Evolutionary conservation across 2,888 invertebrate species (phyloP), one percentile per base, ranked within the genome.

Genomic region (Drosophila multiciliata): DNA sequence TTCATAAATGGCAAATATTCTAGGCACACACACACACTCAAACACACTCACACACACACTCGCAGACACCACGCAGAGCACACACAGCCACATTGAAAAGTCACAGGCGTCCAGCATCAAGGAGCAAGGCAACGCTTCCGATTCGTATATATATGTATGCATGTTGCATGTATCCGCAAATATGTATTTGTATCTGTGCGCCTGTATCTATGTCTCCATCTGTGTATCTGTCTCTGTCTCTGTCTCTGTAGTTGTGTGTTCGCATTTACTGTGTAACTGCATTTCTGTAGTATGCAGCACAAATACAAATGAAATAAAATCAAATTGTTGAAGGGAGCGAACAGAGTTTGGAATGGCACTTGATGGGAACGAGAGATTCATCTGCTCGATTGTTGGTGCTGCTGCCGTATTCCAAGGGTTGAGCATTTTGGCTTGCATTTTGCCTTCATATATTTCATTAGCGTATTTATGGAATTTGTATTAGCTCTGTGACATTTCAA

Each of bases 391-490:
- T 49, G 42, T 23, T 54, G 17, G 11, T 45, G 36, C 20, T 40
- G 15, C 45, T 38, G 17, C 3, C 40, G 40, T 40, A 12, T 23
- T 65, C 32, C 54, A 32, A 54, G 69, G n/a, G 26, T 35, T 45
- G 42, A 35, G n/a, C 38, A 20, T 7, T 50, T 7, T 50, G 40
- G n/a, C 40, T 12, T 29, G 50, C 42, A 53, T n/a, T 53, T 52
- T n/a, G 33, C 26, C 17, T 49, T 70, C 82, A 78, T 87, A 76
- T 79, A 71, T 87, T 85, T 84, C 78, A 85, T 85, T 84, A 89
- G 75, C 87, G 87, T 73, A 84, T 89, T 87, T 85, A 84, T 89
- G 82, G 85, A 89, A 82, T 77, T 87, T 84, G 71, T 74, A 64
- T 78, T 67, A 67, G 69, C 52, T 75, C 61, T 73, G 71, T 76